These are phyloP conservation scores for Syngnathus scovelli DNA, from an alignment of 2,113 vertebrate species.

Conservation along the genomic window DNA sequence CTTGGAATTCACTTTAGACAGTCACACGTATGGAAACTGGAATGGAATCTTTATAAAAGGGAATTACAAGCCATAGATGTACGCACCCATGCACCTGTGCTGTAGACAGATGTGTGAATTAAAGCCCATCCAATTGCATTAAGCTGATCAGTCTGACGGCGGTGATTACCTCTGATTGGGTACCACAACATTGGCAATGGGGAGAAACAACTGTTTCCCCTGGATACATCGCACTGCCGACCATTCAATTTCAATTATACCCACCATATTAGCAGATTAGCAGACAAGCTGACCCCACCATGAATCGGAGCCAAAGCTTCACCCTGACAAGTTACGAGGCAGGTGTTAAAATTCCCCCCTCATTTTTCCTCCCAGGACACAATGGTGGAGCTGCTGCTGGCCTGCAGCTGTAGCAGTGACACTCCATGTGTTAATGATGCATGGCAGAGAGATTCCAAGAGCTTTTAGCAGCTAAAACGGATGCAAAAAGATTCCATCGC, in stretches of 20 bases:
- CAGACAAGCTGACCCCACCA: slow-evolving; percentile 62
- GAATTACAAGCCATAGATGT: neutral
- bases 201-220: slow-evolving; percentile 56
- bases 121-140: slow-evolving; percentile 57
- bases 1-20: neutral
- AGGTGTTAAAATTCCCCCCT: slow-evolving; percentile 53
- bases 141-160: slow-evolving; percentile 44
- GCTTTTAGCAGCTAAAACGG: slow-evolving; percentile 27
- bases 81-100: neutral
- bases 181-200: slow-evolving; percentile 64
- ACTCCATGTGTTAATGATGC: slow-evolving; percentile 34
- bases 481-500: slow-evolving; percentile 22
- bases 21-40: neutral
- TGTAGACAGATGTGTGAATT: slow-evolving; percentile 56
- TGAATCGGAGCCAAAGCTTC: slow-evolving; percentile 57
- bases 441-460: slow-evolving; percentile 34
- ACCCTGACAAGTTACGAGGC: slow-evolving; percentile 49
- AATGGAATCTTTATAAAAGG: neutral
- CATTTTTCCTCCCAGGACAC: slow-evolving; percentile 21
- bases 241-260: slow-evolving; percentile 71
- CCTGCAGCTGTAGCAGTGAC: slow-evolving; percentile 49
- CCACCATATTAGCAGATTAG: slow-evolving; percentile 71
- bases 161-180: slow-evolving; percentile 61
- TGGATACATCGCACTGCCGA: slow-evolving; percentile 35
- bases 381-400: slow-evolving; percentile 35